Evolutionary conservation across 1,140 invertebrate species (phyloP).

Genomic region (Medauroidea extradentata): DNA sequence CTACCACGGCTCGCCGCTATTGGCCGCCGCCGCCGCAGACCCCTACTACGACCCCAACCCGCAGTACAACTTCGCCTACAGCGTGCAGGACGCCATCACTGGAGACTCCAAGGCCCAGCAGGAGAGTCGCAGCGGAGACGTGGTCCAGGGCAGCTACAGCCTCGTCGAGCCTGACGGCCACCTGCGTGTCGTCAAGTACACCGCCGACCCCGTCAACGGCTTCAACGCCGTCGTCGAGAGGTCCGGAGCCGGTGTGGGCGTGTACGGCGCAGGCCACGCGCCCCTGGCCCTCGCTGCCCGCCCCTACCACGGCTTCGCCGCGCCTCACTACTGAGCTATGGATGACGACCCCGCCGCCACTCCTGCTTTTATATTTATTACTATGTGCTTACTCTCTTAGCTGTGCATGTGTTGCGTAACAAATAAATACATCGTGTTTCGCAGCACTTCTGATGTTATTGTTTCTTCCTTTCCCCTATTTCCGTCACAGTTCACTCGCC

Average conservation of each 20-base stretch:
- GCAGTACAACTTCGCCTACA: slow-evolving; percentile 30
- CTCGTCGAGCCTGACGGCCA: slow-evolving; percentile 31
- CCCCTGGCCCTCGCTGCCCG: slow-evolving; percentile 11
- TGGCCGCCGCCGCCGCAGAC: not conserved
- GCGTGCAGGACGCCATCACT: slow-evolving; percentile 19
- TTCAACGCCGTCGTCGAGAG: slow-evolving; percentile 28
- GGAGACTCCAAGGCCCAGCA: slow-evolving; percentile 12
- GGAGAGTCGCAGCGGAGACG: not conserved
- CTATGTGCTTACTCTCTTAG: too few species aligned
- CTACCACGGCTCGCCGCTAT: not conserved
- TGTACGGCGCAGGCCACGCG: not conserved
- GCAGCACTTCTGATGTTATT: too few species aligned
- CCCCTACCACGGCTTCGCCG: slow-evolving; percentile 21
- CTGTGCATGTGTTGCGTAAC: too few species aligned
- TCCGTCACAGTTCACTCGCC: too few species aligned
- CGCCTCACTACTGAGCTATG: slow-evolving; percentile 18
- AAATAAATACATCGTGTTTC: too few species aligned
- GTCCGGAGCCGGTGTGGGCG: slow-evolving; percentile 19
- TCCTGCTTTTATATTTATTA: slow-evolving; percentile 18
- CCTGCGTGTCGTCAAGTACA: slow-evolving; percentile 14
- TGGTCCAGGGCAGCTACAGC: slow-evolving; percentile 30
- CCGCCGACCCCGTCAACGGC: slow-evolving; percentile 19
- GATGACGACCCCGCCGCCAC: slow-evolving; percentile 23
- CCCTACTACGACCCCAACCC: slow-evolving; percentile 21
- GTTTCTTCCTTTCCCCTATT: too few species aligned